Conservation (phyloP, 2,797 vertebrate genomes). For the Manis javanica region DNA sequence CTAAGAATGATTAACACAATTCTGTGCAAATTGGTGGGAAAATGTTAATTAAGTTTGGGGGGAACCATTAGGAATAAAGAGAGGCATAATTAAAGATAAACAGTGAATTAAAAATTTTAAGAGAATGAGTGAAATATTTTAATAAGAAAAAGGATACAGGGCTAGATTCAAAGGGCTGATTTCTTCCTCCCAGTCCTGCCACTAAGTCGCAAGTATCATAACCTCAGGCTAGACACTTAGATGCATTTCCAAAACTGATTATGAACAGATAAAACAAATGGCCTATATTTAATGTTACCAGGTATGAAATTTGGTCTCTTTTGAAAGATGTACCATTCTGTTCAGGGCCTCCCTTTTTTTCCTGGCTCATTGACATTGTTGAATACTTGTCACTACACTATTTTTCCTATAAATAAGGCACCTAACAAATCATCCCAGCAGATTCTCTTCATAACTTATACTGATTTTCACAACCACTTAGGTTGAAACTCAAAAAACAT, state of each 20-base stretch:
- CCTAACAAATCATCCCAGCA: background rate
- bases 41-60: background rate
- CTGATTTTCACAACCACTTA: background rate
- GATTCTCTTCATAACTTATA: background rate
- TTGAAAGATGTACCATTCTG: background rate
- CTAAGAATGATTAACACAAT: slow-evolving; percentile 41
- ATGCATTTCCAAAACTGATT: background rate
- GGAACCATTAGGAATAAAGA: background rate
- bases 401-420: slow-evolving; percentile 26
- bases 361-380: background rate
- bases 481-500: background rate
- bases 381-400: background rate
- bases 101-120: slow-evolving; percentile 28
- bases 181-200: background rate
- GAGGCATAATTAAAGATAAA: slow-evolving; percentile 11
- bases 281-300: background rate
- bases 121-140: slow-evolving; percentile 37
- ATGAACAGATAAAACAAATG: background rate
- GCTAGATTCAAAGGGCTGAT: background rate
- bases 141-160: slow-evolving; percentile 23
- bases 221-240: slow-evolving; percentile 3
- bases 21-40: slow-evolving; percentile 2
- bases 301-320: background rate
- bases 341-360: background rate
- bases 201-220: background rate